Evolutionary conservation across 2,888 invertebrate genomes (phyloP).

Genomic region (Eudasyphora cyanicolor): DNA sequence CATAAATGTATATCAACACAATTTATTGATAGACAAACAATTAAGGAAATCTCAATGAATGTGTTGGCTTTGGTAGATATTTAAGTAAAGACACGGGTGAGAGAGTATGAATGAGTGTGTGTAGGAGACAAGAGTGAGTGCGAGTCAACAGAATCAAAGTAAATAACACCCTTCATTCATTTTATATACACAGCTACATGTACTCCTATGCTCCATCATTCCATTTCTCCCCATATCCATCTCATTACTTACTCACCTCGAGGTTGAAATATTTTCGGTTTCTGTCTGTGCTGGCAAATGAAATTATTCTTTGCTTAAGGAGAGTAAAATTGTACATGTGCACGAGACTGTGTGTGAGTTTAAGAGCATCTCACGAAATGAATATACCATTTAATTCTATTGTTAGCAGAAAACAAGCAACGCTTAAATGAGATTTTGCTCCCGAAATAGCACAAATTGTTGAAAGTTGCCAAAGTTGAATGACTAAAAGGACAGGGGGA

Average conservation of each 20-base stretch:
- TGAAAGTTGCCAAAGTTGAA: background rate
- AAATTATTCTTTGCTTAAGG: background rate
- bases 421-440: constrained; percentile 10
- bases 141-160: background rate
- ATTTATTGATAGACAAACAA: constrained; percentile 21
- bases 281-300: background rate
- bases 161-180: background rate
- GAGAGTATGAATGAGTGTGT: background rate
- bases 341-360: background rate
- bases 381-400: background rate
- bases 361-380: too few species aligned
- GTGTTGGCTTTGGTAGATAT: background rate
- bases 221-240: background rate
- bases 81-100: background rate
- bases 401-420: constrained; percentile 10
- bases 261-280: background rate
- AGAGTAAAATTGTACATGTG: too few species aligned
- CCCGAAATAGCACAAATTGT: background rate
- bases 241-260: too few species aligned
- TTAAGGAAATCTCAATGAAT: constrained; percentile 5
- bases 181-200: too few species aligned
- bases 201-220: too few species aligned
- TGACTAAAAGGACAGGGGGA: background rate
- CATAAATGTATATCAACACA: background rate
- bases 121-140: background rate